Conservation (phyloP, 2,113 vertebrate species). For the Brachyhypopomus gauderio region DNA sequence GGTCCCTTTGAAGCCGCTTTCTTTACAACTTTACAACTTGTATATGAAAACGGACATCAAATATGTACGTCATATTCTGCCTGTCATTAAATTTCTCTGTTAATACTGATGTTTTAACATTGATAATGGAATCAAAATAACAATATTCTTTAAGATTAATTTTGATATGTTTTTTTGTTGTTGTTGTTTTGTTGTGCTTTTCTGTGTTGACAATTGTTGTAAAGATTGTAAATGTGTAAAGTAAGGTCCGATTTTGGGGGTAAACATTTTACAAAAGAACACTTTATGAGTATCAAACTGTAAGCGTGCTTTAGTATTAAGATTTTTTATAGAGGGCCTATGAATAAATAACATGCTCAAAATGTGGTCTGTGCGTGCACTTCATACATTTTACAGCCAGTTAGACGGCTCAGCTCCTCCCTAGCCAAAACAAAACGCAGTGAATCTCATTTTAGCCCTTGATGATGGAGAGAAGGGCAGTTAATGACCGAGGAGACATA, state of each 20-base stretch:
- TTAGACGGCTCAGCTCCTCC: not conserved
- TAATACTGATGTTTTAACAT: slow-evolving; percentile 63
- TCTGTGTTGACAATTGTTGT: slow-evolving; percentile 57
- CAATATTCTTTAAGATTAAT: slow-evolving; percentile 58
- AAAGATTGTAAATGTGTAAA: slow-evolving; percentile 79
- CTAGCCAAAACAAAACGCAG: not conserved
- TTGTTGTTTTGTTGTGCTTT: slow-evolving; percentile 26
- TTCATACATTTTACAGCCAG: no score
- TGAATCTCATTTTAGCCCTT: not conserved
- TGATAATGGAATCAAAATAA: slow-evolving; percentile 59
- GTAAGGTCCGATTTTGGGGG: slow-evolving; percentile 70
- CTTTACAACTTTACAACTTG: slow-evolving; percentile 62
- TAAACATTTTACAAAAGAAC: slow-evolving; percentile 72
- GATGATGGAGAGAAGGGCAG: not conserved
- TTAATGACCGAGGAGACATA: no score
- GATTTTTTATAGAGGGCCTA: slow-evolving; percentile 82
- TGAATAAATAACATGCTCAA: slow-evolving; percentile 78
- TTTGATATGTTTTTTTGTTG: slow-evolving; percentile 41
- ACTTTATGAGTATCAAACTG: slow-evolving; percentile 80
- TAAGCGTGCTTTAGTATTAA: slow-evolving; percentile 84
- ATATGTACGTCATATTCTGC: slow-evolving; percentile 47
- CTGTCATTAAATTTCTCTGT: slow-evolving; percentile 64
- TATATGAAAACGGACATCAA: slow-evolving; percentile 35
- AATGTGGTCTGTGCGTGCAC: slow-evolving; percentile 18
- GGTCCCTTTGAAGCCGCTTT: slow-evolving; percentile 50